A percentile compares a stretch with the other conserved stretches of the same genome.
Conservation (phyloP, 92 coral and sea anemone species). For the Desmophyllum pertusum region DNA sequence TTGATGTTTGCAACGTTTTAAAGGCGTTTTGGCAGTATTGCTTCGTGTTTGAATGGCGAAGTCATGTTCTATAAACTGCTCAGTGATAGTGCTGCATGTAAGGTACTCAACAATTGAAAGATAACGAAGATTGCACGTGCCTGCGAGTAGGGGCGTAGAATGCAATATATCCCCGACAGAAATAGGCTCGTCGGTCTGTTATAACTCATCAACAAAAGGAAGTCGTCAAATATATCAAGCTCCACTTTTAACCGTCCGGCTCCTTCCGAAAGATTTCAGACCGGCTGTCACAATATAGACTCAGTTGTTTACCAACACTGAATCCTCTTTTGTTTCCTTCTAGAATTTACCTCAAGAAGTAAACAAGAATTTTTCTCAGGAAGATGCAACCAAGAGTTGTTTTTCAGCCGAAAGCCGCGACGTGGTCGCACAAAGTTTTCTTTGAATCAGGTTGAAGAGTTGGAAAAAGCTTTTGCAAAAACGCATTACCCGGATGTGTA, state of each 20-base stretch:
- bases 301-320: conserved; percentile 28
- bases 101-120: conserved; percentile 8
- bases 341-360: conserved; percentile 16
- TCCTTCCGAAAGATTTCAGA: conserved; percentile 21
- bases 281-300: conserved; percentile 28
- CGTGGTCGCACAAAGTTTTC: conserved; percentile 96
- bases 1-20: not conserved
- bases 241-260: conserved; percentile 21
- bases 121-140: conserved; percentile 33
- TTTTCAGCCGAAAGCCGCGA: conserved; percentile 72
- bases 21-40: conserved; percentile 19
- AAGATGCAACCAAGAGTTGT: conserved; percentile 21
- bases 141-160: not conserved
- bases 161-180: conserved; percentile 28
- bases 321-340: conserved; percentile 3
- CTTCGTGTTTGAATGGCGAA: conserved; percentile 6
- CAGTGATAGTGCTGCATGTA: not conserved
- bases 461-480: conserved; percentile 94
- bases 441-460: conserved; percentile 83
- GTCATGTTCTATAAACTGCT: conserved; percentile 31
- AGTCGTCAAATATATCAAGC: conserved; percentile 36
- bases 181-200: conserved; percentile 25
- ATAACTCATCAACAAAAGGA: conserved; percentile 26
- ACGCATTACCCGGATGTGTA: conserved; percentile 99
- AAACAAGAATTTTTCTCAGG: conserved; percentile 23